A percentile compares a stretch with the other conserved stretches of the same genome.
Evolutionary conservation across 2,797 vertebrate species (phyloP).

Genomic region (Acridotheres tristis): DNA sequence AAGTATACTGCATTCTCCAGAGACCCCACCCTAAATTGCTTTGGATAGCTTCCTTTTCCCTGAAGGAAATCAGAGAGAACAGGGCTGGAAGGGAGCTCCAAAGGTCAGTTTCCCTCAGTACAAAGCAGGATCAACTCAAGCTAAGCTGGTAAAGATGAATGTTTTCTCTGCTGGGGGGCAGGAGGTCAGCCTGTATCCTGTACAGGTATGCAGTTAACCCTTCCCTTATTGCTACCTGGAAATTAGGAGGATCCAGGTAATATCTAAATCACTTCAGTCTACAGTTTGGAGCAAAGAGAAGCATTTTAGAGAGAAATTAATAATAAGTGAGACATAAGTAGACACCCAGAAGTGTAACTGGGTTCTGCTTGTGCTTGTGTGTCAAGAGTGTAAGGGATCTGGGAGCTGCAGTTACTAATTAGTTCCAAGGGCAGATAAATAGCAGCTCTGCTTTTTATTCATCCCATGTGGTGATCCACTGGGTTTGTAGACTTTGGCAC

Average conservation of each 20-base stretch:
- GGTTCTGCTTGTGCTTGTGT: neutral
- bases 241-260: neutral
- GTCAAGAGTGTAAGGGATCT: neutral
- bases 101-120: neutral
- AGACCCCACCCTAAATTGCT: slow-evolving; percentile 47
- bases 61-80: slow-evolving; percentile 6
- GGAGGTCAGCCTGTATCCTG: neutral
- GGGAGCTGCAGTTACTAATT: slow-evolving; percentile 33
- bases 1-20: neutral
- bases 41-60: slow-evolving; percentile 10
- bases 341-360: neutral
- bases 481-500: slow-evolving; percentile 33
- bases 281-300: neutral
- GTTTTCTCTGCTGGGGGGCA: neutral
- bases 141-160: neutral
- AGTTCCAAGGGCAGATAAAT: slow-evolving; percentile 54
- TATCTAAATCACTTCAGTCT: neutral
- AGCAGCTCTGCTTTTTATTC: slow-evolving; percentile 46
- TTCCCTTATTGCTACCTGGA: neutral
- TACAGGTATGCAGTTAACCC: neutral
- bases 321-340: neutral
- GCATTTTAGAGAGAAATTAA: neutral
- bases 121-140: neutral
- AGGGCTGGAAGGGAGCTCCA: neutral
- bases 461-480: slow-evolving; percentile 30